Base-by-base conservation (phyloP, 2,113 vertebrate species). In the Saccopteryx leptura region DNA sequence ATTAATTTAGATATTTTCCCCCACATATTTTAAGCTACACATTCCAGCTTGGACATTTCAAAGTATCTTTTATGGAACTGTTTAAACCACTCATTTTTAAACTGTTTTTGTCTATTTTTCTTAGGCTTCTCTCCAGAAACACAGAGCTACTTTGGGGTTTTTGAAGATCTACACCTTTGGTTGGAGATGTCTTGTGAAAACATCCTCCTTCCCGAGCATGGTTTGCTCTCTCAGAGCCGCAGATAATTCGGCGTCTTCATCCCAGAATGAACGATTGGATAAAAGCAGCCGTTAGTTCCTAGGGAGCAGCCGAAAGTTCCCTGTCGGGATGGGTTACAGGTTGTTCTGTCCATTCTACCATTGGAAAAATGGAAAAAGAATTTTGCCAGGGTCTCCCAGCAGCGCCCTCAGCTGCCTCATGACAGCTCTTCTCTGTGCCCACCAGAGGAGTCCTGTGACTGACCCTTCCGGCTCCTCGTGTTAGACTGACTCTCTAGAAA, bases 401-500 rank as follows among this genome's bases (percentile, higher is more conserved):
- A 0, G 8, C 21, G 39, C 50, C 61, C 26, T 31, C 12, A 4
- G 12, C n/a, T 75, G 19, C 39, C 31, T 13, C 8, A 0, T 7
- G 21, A 63, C 14, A n/a, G 14, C 8, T 3, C 28, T 87, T 31
- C 18, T 60, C 13, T 0, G 4, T 56, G 26, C 17, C 31, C n/a
- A 21, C 2, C 0, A 19, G n/a, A 39, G 15, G 33, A 21, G 21
- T 72, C 54, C 75, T 33, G 26, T 33, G 28, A 24, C 83, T 5
- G 1, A 28, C 39, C n/a, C 0, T 18, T 9, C 9, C 21, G 10
- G 13, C 18, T 60, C 26, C 65, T 56, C 4, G 0, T 10, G 7
- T 14, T 1, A n/a, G 28, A 50, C 12, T 75, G 39, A 39, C 7
- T 48, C 48, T 54, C 69, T 68, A 24, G 19, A 56, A 89, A 48